Conservation (phyloP, 2,888 invertebrate genomes). For the Sinodicranocentrus sp. region DNA sequence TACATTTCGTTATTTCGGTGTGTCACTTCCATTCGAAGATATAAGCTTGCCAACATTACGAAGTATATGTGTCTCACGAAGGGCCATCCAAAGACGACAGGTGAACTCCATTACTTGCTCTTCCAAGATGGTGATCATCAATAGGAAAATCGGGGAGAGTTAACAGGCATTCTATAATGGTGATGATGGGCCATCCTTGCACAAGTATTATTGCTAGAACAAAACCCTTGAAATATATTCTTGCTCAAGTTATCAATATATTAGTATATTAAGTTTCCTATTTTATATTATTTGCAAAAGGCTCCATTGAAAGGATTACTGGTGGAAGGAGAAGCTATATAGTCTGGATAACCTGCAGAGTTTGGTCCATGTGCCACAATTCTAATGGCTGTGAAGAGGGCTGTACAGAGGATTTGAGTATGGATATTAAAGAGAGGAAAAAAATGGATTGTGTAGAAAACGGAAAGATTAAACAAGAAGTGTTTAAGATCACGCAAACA, state of each 20-base stretch:
- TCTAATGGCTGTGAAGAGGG: too few species aligned
- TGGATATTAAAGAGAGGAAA: neutral
- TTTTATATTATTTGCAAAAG: too few species aligned
- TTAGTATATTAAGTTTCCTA: too few species aligned
- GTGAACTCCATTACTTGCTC: conserved; percentile 46
- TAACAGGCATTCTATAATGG: too few species aligned
- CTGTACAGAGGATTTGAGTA: neutral
- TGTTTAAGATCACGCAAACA: conserved; percentile 47
- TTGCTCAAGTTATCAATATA: too few species aligned
- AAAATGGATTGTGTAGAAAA: neutral
- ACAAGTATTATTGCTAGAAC: too few species aligned
- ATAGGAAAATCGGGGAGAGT: neutral
- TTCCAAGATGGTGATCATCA: conserved; percentile 16
- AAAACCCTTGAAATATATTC: too few species aligned
- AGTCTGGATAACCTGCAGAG: too few species aligned
- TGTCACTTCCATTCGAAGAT: conserved; percentile 6
- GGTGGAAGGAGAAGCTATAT: too few species aligned
- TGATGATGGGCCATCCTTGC: too few species aligned
- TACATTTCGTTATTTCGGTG: conserved; percentile 47
- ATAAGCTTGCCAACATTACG: neutral
- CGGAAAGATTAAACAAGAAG: conserved; percentile 19
- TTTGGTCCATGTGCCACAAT: too few species aligned
- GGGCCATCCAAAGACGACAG: conserved; percentile 27
- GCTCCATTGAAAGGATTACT: too few species aligned
- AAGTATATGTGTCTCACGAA: neutral